phyloP scores from a whole-genome alignment of 1,140 invertebrate species.

The Elymnias hypermnestra region DNA sequence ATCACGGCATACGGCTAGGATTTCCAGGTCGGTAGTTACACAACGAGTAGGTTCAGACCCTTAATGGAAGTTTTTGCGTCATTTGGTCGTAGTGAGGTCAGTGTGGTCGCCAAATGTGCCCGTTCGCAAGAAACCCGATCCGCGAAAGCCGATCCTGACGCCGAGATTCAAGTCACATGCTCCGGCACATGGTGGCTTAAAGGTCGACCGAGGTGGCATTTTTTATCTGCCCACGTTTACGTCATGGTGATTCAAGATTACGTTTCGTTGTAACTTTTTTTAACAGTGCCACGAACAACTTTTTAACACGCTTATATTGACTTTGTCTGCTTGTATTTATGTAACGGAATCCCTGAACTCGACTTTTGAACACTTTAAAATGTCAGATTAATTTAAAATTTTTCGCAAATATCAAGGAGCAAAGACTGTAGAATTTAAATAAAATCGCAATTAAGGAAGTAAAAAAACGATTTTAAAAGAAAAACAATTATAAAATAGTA shows the following conservation, averaged over 20 bases:
- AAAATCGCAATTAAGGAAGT: too few species aligned
- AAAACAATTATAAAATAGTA: too few species aligned
- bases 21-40: constrained; percentile 39
- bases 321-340: too few species aligned
- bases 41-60: constrained; percentile 32
- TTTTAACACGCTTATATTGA: too few species aligned
- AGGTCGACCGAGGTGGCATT: constrained; percentile 62
- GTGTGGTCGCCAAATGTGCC: constrained; percentile 66
- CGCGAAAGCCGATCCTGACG: constrained; percentile 43
- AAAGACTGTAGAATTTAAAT: too few species aligned
- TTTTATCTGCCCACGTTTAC: constrained; percentile 37
- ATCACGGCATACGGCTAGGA: constrained; percentile 35
- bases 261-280: constrained; percentile 2
- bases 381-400: too few species aligned
- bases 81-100: constrained; percentile 43
- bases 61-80: constrained; percentile 58
- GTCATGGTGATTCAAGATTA: constrained; percentile 6
- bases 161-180: constrained; percentile 60
- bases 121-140: constrained; percentile 50
- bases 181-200: constrained; percentile 47
- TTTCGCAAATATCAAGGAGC: too few species aligned
- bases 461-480: too few species aligned
- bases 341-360: too few species aligned
- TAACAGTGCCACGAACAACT: constrained; percentile 3
- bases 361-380: too few species aligned